phyloP scores from a whole-genome alignment of 2,888 invertebrate species.

The Aphidoletes aphidimyza region DNA sequence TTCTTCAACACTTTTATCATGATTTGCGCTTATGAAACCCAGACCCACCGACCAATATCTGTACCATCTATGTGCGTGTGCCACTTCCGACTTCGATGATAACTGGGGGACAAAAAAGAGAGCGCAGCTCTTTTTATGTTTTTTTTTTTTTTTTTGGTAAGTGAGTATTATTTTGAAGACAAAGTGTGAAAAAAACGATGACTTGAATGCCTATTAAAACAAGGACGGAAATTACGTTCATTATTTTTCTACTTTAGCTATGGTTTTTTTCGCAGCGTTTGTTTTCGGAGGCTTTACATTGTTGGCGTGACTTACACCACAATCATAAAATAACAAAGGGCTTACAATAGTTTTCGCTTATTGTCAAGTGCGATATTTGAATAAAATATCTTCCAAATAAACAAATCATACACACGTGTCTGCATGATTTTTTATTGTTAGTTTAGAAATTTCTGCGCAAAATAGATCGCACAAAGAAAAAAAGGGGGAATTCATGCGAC shows the following conservation, averaged over 20 bases:
- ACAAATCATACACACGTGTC: too few relatives aligned
- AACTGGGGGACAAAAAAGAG: not conserved
- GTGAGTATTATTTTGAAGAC: not conserved
- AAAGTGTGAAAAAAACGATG: not conserved
- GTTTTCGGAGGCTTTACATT: too few relatives aligned
- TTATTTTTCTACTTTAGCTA: not conserved
- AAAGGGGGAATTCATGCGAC: too few relatives aligned
- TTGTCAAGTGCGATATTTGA: too few relatives aligned
- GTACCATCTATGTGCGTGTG: slow-evolving; percentile 11
- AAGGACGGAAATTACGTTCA: slow-evolving; percentile 29
- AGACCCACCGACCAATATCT: not conserved
- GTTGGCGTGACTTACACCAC: too few relatives aligned
- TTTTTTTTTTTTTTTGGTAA: not conserved
- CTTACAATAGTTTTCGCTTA: too few relatives aligned
- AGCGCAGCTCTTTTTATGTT: not conserved
- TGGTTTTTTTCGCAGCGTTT: too few relatives aligned
- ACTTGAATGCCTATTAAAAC: slow-evolving; percentile 12
- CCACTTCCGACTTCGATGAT: slow-evolving; percentile 49
- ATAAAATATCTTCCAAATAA: too few relatives aligned
- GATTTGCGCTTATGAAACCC: not conserved
- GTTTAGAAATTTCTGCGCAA: too few relatives aligned
- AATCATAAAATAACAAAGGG: too few relatives aligned
- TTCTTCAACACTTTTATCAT: not conserved
- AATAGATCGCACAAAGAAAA: too few relatives aligned
- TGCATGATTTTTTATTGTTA: too few relatives aligned